phyloP scores from a whole-genome alignment of 2,113 vertebrate species.

The Puma concolor region DNA sequence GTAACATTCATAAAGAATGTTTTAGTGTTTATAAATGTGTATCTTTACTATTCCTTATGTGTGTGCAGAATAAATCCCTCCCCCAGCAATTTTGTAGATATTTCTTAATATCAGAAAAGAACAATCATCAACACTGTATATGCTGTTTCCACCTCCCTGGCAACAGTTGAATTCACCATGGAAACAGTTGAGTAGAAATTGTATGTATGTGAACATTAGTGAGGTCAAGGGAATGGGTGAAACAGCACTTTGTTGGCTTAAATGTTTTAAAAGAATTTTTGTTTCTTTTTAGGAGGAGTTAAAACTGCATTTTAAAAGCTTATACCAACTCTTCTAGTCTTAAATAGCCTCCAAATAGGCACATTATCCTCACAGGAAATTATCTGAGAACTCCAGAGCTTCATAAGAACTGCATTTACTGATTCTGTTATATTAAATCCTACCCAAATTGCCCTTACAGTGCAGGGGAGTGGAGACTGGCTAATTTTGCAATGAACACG shows the following conservation, averaged over 20 bases:
- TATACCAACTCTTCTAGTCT: conserved; percentile 33
- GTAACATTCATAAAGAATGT: not conserved
- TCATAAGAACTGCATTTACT: not conserved
- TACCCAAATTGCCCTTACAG: conserved; percentile 8
- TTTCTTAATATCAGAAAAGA: not conserved
- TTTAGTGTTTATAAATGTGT: not conserved
- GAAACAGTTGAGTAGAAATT: not conserved
- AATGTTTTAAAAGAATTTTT: conserved; percentile 49
- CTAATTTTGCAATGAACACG: conserved; percentile 38
- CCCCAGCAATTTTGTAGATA: not conserved
- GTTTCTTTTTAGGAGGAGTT: conserved; percentile 48
- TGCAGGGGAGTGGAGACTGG: not conserved
- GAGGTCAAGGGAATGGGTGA: conserved; percentile 7
- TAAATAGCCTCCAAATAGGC: conserved; percentile 37
- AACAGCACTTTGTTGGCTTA: not conserved
- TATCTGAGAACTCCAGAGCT: conserved; percentile 24
- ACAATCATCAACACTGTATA: not conserved
- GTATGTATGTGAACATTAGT: not conserved
- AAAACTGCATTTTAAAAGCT: conserved; percentile 64
- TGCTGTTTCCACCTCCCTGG: not conserved
- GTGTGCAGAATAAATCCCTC: not conserved
- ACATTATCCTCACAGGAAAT: conserved; percentile 59
- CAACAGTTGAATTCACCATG: not conserved
- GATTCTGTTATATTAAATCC: conserved; percentile 32
- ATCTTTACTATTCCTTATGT: not conserved